Evolutionary conservation across 92 coral and sea anemone genomes (phyloP).

Genomic region (Metridium senile): DNA sequence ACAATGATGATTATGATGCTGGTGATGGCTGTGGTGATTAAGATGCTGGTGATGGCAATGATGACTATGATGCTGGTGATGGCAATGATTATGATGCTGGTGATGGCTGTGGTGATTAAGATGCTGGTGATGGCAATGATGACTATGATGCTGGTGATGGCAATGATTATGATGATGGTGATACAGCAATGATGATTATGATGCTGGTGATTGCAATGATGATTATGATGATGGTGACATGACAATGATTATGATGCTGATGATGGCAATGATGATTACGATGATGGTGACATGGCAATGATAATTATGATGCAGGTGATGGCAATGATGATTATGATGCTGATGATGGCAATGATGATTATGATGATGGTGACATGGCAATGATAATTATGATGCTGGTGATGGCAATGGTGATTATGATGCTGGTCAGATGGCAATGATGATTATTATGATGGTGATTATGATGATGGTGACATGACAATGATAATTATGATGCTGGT

Average conservation of each 20-base stretch:
- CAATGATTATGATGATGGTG: not conserved
- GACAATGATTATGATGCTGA: no score
- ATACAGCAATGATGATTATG: not conserved
- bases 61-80: constrained; percentile 4
- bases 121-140: not conserved
- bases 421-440: not conserved
- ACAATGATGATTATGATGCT: not conserved
- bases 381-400: constrained; percentile 3
- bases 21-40: not conserved
- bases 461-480: not conserved
- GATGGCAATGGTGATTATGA: not conserved
- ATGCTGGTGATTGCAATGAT: constrained; percentile 1
- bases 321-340: not conserved
- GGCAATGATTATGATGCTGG: not conserved
- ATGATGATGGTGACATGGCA: not conserved
- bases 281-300: not conserved
- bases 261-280: not conserved
- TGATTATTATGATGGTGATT: not conserved
- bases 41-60: not conserved
- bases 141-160: not conserved
- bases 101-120: constrained; percentile 3
- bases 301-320: constrained; percentile 4
- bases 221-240: not conserved
- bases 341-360: not conserved
- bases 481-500: not conserved